These are phyloP conservation scores for Alosa alosa DNA, from an alignment of 2,113 vertebrate genomes.

Conservation along the genomic window DNA sequence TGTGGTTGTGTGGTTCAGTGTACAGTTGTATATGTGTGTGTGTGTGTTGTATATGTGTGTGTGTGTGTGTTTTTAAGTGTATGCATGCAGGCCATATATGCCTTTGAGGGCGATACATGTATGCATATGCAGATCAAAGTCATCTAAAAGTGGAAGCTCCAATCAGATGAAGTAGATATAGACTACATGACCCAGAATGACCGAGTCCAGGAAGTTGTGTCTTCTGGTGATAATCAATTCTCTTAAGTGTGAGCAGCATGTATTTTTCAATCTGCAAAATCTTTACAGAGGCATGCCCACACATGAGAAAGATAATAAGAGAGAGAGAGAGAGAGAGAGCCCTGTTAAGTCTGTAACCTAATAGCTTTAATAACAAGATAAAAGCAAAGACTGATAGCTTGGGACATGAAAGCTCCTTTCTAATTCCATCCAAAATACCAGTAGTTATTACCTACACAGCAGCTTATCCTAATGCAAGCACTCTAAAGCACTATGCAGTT, in stretches of 20 bases:
- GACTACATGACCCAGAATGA: no score
- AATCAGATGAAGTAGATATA: no score
- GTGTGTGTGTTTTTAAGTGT: background rate
- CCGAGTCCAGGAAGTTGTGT: no score
- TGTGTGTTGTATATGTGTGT: background rate
- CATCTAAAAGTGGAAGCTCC: no score
- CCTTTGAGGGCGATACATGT: no score
- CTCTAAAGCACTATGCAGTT: background rate
- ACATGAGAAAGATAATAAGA: background rate
- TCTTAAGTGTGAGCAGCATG: no score
- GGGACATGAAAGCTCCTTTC: background rate
- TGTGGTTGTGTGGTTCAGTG: constrained; percentile 34
- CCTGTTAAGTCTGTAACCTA: background rate
- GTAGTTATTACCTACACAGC: background rate
- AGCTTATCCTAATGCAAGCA: background rate
- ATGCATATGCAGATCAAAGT: no score
- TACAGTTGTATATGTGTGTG: background rate
- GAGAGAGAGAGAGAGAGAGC: background rate
- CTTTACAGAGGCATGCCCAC: background rate
- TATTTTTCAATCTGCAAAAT: background rate
- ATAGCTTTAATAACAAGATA: background rate
- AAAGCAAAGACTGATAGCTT: background rate
- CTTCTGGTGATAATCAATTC: no score
- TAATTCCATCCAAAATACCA: background rate
- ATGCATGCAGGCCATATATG: background rate